Conservation (phyloP, 2,888 invertebrate genomes). For the Pachymerium ferrugineum region DNA sequence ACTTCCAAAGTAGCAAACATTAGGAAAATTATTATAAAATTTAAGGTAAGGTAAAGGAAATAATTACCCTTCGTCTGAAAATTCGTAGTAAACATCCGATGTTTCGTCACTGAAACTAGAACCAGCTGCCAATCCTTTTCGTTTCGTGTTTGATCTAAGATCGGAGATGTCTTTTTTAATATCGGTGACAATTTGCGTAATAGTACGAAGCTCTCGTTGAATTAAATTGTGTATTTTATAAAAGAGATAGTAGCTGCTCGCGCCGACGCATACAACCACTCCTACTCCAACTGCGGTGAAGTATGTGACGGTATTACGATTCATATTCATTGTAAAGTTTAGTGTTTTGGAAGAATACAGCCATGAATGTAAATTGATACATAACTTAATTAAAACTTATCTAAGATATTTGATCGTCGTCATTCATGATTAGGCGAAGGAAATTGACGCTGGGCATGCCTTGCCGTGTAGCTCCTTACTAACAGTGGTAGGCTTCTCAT, state of each 20-base stretch:
- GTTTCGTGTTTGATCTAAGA: not conserved
- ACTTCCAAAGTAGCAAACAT: not conserved
- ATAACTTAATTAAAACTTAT: too few relatives aligned
- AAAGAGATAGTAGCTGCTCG: not conserved
- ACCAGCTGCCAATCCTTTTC: slow-evolving; percentile 16
- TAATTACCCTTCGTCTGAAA: slow-evolving; percentile 35
- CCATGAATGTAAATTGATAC: too few relatives aligned
- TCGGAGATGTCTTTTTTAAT: slow-evolving; percentile 18
- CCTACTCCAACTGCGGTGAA: not conserved
- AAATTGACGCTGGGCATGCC: too few relatives aligned
- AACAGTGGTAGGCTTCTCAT: too few relatives aligned
- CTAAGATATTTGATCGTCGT: too few relatives aligned
- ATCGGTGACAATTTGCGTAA: not conserved
- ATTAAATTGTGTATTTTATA: not conserved
- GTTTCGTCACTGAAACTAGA: slow-evolving; percentile 33
- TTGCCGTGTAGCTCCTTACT: too few relatives aligned
- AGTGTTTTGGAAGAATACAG: too few relatives aligned
- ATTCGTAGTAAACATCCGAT: slow-evolving; percentile 35
- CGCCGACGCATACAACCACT: not conserved
- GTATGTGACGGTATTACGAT: not conserved
- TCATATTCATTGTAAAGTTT: not conserved
- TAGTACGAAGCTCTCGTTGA: not conserved
- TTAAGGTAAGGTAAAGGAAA: not conserved
- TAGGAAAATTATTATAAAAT: not conserved
- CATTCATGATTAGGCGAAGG: too few relatives aligned